Conservation (phyloP, 2,113 vertebrate species). For the Eurypyga helias region DNA sequence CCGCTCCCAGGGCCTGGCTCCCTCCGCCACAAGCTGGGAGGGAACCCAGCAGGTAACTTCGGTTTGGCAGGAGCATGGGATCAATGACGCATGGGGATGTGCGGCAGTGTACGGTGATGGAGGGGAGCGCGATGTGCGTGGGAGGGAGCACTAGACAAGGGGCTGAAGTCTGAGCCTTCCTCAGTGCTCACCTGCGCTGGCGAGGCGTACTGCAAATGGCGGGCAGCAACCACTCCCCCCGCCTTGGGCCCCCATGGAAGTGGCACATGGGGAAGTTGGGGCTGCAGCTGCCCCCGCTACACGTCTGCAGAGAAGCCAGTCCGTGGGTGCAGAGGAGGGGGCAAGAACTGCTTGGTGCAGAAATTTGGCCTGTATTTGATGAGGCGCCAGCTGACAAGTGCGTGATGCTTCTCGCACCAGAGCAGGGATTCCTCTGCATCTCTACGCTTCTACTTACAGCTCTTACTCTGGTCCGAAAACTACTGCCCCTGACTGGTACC, state of each 20-base stretch:
- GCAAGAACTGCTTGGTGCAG: neutral
- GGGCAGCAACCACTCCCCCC: neutral
- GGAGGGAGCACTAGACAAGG: neutral
- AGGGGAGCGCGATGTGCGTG: fast-evolving
- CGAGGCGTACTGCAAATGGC: fast-evolving
- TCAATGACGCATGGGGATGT: fast-evolving
- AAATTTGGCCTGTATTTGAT: neutral
- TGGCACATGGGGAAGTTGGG: fast-evolving
- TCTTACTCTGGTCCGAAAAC: neutral
- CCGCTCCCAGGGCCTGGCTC: fast-evolving
- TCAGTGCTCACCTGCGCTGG: neutral
- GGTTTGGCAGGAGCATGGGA: neutral
- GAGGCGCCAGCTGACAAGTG: neutral
- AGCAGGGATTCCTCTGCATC: neutral
- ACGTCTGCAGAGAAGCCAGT: neutral
- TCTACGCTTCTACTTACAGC: fast-evolving
- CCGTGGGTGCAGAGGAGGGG: neutral
- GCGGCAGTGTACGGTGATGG: fast-evolving
- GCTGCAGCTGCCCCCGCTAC: no score
- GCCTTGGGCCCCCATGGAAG: neutral
- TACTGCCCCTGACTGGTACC: neutral
- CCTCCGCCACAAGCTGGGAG: fast-evolving
- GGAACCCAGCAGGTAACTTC: fast-evolving
- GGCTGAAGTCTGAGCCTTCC: neutral
- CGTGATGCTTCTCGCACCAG: fast-evolving